These are phyloP conservation scores for Spilogale gracilis DNA, from an alignment of 2,113 vertebrate genomes.

Conservation along the genomic window DNA sequence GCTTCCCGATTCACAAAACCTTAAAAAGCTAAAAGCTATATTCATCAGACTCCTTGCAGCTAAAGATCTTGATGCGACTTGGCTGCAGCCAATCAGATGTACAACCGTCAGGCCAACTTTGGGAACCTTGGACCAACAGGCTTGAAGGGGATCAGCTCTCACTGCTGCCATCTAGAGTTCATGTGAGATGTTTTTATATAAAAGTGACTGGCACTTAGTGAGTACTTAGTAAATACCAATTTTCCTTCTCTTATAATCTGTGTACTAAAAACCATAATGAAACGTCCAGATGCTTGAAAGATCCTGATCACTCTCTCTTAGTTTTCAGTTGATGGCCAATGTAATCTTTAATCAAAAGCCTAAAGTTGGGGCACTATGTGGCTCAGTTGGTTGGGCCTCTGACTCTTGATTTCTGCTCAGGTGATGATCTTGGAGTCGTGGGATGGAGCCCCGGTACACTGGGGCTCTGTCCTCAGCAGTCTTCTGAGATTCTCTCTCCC, in stretches of 20 bases:
- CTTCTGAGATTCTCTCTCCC: not conserved
- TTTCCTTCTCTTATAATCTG: not conserved
- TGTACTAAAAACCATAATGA: not conserved
- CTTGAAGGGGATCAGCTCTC: not conserved
- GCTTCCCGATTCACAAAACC: not conserved
- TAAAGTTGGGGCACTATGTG: not conserved
- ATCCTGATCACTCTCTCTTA: not conserved
- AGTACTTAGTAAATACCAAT: not conserved
- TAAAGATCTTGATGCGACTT: not conserved
- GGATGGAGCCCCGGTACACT: not conserved
- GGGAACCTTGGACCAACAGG: not conserved
- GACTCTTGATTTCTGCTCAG: not conserved
- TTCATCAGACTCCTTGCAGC: not conserved
- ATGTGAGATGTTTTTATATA: not conserved
- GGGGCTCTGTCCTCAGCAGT: not conserved
- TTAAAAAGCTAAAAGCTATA: not conserved
- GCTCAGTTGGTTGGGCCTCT: not conserved
- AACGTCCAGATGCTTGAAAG: slow-evolving; percentile 32
- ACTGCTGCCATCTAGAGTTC: not conserved
- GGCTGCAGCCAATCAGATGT: not conserved
- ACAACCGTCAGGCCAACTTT: not conserved
- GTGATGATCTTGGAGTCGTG: not conserved
- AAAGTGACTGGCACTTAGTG: not conserved
- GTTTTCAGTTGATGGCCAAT: slow-evolving; percentile 12
- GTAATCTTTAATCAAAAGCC: not conserved